Conservation (phyloP, 2,797 vertebrate species). For the Falco concolor region DNA sequence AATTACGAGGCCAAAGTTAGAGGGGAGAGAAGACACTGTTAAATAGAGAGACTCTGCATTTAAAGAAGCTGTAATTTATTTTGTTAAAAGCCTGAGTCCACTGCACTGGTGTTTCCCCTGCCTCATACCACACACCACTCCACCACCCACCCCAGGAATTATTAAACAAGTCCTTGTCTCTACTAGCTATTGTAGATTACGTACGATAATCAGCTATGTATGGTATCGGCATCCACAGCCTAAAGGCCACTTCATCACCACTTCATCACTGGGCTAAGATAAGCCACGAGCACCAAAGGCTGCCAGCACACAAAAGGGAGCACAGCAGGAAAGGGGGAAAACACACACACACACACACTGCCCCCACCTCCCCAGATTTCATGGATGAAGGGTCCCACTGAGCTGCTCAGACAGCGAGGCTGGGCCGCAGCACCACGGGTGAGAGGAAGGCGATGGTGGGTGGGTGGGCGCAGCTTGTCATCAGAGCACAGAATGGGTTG, state of each 20-base stretch:
- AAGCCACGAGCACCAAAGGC: not conserved
- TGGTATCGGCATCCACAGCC: not conserved
- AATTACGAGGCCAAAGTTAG: accelerated
- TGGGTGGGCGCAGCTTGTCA: not conserved
- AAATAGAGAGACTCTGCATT: not conserved
- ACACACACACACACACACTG: not conserved
- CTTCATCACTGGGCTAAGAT: not conserved
- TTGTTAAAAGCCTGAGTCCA: not conserved
- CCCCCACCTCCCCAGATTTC: not conserved
- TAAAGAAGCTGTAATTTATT: not conserved
- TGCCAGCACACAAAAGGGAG: too few relatives aligned
- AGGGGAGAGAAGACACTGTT: accelerated
- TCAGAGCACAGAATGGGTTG: not conserved
- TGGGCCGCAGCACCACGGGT: accelerated
- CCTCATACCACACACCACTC: accelerated
- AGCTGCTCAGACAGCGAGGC: not conserved
- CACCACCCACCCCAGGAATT: not conserved
- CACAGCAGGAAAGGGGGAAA: too few relatives aligned
- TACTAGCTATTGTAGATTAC: not conserved
- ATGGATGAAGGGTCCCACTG: not conserved
- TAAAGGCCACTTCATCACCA: not conserved
- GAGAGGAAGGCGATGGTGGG: not conserved
- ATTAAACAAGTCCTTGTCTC: too few relatives aligned
- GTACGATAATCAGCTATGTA: not conserved
- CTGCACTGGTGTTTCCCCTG: too few relatives aligned